phyloP scores from a whole-genome alignment of 1,140 invertebrate species.

The Coptotermes formosanus region DNA sequence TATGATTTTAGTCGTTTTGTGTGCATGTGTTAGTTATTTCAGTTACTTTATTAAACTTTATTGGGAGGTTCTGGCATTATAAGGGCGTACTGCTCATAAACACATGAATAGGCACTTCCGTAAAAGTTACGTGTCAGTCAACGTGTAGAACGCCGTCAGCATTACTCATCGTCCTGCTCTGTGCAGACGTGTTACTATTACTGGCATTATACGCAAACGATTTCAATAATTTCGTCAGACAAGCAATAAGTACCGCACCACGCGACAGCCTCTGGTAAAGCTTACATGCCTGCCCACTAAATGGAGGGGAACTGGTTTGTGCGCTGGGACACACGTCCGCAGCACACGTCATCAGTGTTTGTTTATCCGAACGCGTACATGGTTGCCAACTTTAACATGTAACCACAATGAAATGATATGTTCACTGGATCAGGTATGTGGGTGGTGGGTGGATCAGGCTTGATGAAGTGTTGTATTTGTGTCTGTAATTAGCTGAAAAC shows the following conservation, averaged over 20 bases:
- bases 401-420: neutral
- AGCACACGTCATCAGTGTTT: neutral
- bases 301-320: neutral
- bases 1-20: too few species aligned
- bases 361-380: neutral
- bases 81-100: neutral
- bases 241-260: neutral
- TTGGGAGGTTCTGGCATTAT: too few species aligned
- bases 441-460: neutral
- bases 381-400: neutral
- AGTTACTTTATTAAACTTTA: too few species aligned
- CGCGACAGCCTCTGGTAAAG: neutral
- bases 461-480: neutral
- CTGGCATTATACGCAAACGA: neutral
- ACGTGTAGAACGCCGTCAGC: neutral
- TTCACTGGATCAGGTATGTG: neutral
- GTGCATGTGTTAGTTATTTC: too few species aligned
- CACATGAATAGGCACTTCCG: neutral
- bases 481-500: too few species aligned
- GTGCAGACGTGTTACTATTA: neutral
- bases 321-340: neutral
- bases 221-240: neutral
- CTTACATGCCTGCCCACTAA: neutral
- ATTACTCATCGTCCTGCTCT: neutral
- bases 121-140: neutral